phyloP scores from a whole-genome alignment of 2,113 vertebrate species.

The Peromyscus maniculatus region DNA sequence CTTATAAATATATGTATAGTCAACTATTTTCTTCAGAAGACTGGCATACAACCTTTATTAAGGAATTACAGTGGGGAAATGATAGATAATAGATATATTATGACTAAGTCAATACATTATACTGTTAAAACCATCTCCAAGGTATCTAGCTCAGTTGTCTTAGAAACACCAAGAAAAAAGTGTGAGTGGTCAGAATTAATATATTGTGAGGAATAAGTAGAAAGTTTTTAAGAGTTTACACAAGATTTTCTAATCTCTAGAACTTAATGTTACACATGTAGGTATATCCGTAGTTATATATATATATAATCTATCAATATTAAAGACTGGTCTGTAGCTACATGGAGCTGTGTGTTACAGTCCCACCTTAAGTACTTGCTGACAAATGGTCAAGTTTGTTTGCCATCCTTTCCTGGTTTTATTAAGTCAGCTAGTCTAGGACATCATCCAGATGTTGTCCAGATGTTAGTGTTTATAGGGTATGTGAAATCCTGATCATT shows the following conservation, averaged over 20 bases:
- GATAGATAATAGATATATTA: conserved; percentile 49
- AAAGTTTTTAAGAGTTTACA: conserved; percentile 73
- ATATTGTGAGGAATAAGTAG: conserved; percentile 53
- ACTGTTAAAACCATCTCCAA: conserved; percentile 66
- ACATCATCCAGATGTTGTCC: conserved; percentile 56
- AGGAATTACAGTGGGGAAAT: conserved; percentile 68
- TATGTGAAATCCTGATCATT: conserved; percentile 65
- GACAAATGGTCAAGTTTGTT: conserved; percentile 52
- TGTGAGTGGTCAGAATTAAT: conserved; percentile 63
- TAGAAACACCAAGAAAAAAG: conserved; percentile 64
- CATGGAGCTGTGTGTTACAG: conserved; percentile 62
- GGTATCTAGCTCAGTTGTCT: conserved; percentile 52
- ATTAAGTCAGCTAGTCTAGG: conserved; percentile 35
- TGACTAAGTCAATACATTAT: conserved; percentile 55
- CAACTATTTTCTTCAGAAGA: conserved; percentile 69
- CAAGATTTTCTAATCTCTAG: conserved; percentile 58
- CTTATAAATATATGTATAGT: conserved; percentile 65
- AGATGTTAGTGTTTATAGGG: conserved; percentile 59
- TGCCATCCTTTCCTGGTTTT: conserved; percentile 57
- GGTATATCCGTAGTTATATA: conserved; percentile 30
- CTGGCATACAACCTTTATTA: conserved; percentile 73
- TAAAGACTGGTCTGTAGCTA: conserved; percentile 63
- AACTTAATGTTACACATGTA: conserved; percentile 66
- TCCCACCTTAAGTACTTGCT: conserved; percentile 52
- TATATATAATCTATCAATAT: conserved; percentile 44